Evolutionary conservation across 2,797 vertebrate genomes (phyloP).

Genomic region (Malacoctenus gilli): DNA sequence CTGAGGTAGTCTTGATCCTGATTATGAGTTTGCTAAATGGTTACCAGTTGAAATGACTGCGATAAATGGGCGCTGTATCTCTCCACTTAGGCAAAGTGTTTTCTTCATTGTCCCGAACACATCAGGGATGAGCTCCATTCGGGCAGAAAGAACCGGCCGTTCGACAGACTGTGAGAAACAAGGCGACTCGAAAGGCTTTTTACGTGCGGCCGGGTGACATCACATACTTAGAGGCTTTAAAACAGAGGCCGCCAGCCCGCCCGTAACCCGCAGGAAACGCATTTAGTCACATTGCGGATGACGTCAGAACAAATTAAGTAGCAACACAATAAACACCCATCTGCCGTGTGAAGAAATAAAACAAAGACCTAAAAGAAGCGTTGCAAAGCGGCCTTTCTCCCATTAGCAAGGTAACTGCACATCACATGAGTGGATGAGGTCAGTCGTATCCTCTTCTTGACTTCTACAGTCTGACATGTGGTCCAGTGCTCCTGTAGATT

Average conservation of each 20-base stretch:
- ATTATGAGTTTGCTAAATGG: conserved; percentile 9
- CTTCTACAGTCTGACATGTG: conserved; percentile 6
- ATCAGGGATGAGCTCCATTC: conserved; percentile 7
- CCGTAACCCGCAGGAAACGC: conserved; percentile 48
- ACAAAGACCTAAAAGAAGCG: conserved; percentile 24
- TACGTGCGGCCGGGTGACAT: conserved; percentile 48
- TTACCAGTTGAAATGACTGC: too few species aligned
- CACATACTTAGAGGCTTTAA: conserved; percentile 52
- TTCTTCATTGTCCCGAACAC: conserved; percentile 1
- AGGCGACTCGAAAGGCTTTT: conserved; percentile 15
- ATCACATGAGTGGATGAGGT: conserved; percentile 4
- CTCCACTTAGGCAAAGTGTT: neutral
- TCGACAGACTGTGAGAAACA: conserved; percentile 30
- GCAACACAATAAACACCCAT: conserved; percentile 45
- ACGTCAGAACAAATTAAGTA: conserved; percentile 67
- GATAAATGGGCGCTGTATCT: conserved; percentile 8
- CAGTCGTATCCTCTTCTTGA: neutral
- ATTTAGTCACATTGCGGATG: conserved; percentile 54
- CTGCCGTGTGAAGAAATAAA: conserved; percentile 29
- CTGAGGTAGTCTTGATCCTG: conserved; percentile 2
- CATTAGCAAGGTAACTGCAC: neutral
- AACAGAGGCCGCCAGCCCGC: conserved; percentile 47
- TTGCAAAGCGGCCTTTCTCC: neutral
- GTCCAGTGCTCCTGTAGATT: neutral
- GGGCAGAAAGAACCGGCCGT: neutral